phyloP scores from a whole-genome alignment of 2,888 invertebrate species.

The Eupithecia exiguata region DNA sequence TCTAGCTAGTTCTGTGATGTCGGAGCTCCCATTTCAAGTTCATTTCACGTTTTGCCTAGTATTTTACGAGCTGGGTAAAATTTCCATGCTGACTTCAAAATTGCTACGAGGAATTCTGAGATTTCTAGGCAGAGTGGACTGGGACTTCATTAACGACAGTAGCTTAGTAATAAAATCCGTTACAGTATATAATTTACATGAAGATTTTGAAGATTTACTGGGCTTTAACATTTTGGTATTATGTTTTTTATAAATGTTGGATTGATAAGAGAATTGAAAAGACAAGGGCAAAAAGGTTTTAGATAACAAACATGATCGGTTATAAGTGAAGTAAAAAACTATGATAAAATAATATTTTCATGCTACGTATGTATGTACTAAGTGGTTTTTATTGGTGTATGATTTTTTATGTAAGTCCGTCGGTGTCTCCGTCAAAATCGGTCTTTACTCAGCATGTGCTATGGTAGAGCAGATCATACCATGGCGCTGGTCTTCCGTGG shows the following conservation, averaged over 20 bases:
- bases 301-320: background rate
- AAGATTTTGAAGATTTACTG: background rate
- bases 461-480: no score
- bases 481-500: no score
- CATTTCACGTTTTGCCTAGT: constrained; percentile 23
- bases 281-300: background rate
- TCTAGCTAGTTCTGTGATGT: constrained; percentile 22
- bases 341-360: background rate
- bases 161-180: background rate
- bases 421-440: no score
- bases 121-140: constrained; percentile 7
- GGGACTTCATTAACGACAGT: background rate
- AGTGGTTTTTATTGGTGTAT: no score
- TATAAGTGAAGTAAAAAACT: background rate
- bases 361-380: no score
- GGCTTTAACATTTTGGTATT: background rate
- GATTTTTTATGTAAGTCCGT: no score
- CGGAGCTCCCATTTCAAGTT: constrained; percentile 22
- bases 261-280: background rate
- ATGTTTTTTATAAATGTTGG: background rate
- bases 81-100: constrained; percentile 24
- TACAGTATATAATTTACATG: background rate
- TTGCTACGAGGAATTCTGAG: constrained; percentile 17
- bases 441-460: no score
- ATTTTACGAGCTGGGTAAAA: constrained; percentile 24